Percentiles rank a stretch among this genome's conserved stretches.
Evolutionary conservation across 2,113 vertebrate genomes (phyloP).

Genomic region (Sphyrna mokarran): DNA sequence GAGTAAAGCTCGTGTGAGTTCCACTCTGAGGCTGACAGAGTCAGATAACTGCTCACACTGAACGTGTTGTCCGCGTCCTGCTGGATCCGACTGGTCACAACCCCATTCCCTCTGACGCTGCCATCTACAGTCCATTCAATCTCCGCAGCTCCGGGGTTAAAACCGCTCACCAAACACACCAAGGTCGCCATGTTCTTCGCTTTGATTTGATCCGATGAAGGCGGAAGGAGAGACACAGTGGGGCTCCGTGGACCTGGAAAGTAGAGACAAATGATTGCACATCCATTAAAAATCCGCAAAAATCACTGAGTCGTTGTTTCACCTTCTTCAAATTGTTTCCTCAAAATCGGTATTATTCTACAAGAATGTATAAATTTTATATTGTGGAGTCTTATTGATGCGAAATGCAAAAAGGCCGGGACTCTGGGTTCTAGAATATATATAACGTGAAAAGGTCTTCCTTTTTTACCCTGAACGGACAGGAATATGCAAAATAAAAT

Average conservation of each 20-base stretch:
- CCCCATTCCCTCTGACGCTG: background rate
- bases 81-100: conserved; percentile 11
- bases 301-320: too few species aligned
- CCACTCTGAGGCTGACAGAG: conserved; percentile 33
- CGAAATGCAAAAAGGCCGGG: too few species aligned
- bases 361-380: too few species aligned
- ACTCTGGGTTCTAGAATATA: too few species aligned
- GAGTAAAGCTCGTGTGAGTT: conserved; percentile 41
- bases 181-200: background rate
- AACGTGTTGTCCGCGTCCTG: conserved; percentile 31
- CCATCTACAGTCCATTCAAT: conserved; percentile 35
- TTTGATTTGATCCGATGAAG: background rate
- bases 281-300: too few species aligned
- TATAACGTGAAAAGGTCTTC: background rate
- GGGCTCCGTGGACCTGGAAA: background rate
- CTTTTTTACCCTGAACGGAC: background rate
- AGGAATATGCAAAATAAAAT: too few species aligned
- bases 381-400: too few species aligned
- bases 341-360: too few species aligned
- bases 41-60: conserved; percentile 34
- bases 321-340: too few species aligned
- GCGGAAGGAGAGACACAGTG: background rate
- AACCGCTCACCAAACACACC: conserved; percentile 35
- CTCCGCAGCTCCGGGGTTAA: background rate
- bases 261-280: too few species aligned